Evolutionary conservation across 2,113 vertebrate genomes (phyloP).

Genomic region (Solea senegalensis): DNA sequence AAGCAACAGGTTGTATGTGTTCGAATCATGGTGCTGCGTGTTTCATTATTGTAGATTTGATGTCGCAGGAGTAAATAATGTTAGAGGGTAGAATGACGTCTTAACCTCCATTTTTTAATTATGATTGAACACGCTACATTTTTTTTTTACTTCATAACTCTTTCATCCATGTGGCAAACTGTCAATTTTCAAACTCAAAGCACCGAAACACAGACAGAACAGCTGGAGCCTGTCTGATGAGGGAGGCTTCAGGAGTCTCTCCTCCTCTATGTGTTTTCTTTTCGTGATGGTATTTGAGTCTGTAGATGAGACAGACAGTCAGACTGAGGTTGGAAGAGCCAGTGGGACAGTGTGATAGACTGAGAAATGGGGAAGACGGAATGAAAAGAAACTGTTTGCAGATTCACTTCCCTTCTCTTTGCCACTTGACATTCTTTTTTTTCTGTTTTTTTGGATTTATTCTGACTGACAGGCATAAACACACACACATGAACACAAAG

Average conservation of each 20-base stretch:
- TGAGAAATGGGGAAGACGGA: conserved; percentile 56
- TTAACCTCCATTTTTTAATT: not conserved
- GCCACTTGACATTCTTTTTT: not conserved
- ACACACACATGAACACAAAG: conserved; percentile 3
- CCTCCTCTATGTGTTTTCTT: conserved; percentile 21
- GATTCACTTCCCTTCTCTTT: conserved; percentile 62
- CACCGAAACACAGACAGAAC: conserved; percentile 38
- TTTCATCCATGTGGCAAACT: conserved; percentile 22
- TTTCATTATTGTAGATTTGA: not conserved
- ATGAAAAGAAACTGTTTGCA: conserved; percentile 59
- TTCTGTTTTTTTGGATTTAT: not conserved
- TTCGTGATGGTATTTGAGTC: conserved; percentile 13
- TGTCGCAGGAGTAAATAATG: not conserved
- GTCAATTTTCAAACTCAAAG: conserved; percentile 38
- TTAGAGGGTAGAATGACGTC: not conserved
- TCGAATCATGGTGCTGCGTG: too few relatives aligned
- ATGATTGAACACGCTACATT: not conserved
- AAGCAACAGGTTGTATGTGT: not conserved
- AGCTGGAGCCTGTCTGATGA: conserved; percentile 22
- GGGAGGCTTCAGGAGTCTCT: conserved; percentile 11
- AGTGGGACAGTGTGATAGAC: conserved; percentile 27
- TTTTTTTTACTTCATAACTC: conserved; percentile 1
- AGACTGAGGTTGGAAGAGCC: conserved; percentile 34
- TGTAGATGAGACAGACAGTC: conserved; percentile 32
- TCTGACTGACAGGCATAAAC: conserved; percentile 33